Conservation (phyloP, 2,888 invertebrate genomes). For the Rhingia rostrata region DNA sequence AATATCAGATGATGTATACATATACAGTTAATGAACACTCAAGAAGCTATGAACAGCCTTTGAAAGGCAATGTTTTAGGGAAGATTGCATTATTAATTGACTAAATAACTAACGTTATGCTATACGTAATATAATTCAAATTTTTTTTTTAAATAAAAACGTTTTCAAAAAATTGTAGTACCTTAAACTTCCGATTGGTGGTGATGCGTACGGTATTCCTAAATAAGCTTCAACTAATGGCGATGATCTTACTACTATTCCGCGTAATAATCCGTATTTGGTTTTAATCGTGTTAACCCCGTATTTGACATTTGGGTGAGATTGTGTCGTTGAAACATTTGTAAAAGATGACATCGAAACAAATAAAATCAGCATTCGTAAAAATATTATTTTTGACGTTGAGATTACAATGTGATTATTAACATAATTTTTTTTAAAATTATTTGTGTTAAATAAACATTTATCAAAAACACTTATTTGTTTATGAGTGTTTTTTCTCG, state of each 20-base stretch:
- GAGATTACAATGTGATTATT: conserved; percentile 17
- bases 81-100: not conserved
- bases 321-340: conserved; percentile 79
- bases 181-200: conserved; percentile 94
- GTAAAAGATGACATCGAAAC: conserved; percentile 78
- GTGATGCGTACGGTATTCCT: conserved; percentile 96
- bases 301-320: conserved; percentile 87
- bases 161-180: conserved; percentile 79
- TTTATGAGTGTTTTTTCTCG: not conserved
- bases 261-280: conserved; percentile 94
- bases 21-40: too few species aligned
- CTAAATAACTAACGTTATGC: not conserved
- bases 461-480: conserved; percentile 8
- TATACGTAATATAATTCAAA: not conserved
- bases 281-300: conserved; percentile 93
- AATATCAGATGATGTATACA: too few species aligned
- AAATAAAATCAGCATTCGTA: conserved; percentile 77
- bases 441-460: not conserved
- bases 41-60: too few species aligned
- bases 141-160: not conserved
- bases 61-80: too few species aligned
- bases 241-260: conserved; percentile 91
- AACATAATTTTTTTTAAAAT: conserved; percentile 7
- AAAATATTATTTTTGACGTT: conserved; percentile 55
- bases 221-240: conserved; percentile 94